phyloP scores from a whole-genome alignment of 2,113 vertebrate genomes.

The Phrynosoma platyrhinos region DNA sequence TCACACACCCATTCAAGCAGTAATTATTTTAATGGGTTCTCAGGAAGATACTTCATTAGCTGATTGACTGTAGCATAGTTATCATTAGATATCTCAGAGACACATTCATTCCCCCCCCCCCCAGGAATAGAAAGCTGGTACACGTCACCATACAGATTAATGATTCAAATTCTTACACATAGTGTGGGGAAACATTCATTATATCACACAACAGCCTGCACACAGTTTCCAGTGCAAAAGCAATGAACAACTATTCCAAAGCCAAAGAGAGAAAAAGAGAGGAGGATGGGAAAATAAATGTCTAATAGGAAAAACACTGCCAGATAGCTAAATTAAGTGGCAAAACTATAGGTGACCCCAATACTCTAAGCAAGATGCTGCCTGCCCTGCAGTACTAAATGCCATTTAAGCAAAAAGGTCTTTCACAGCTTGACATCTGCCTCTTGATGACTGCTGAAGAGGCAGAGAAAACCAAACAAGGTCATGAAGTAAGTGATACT shows the following conservation, averaged over 20 bases:
- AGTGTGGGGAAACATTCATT: neutral
- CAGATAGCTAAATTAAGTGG: neutral
- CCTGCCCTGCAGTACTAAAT: neutral
- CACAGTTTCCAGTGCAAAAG: neutral
- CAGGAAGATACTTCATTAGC: neutral
- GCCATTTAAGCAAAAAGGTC: neutral
- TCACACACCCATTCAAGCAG: neutral
- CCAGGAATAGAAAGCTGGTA: no score
- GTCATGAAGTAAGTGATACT: neutral
- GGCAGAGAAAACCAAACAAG: neutral
- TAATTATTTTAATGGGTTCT: neutral
- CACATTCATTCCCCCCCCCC: neutral
- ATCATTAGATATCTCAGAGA: neutral
- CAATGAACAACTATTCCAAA: neutral
- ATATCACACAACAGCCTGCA: neutral
- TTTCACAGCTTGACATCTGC: constrained; percentile 2
- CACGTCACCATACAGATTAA: neutral
- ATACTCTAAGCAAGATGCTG: neutral
- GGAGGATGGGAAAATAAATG: neutral
- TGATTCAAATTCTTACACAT: neutral
- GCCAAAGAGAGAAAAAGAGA: neutral
- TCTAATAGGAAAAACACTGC: neutral
- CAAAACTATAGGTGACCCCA: neutral
- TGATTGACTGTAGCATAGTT: neutral
- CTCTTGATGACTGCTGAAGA: neutral